A percentile compares a stretch with the other conserved stretches of the same genome.
These are phyloP conservation scores for Triplophysa tibetana DNA, from an alignment of 2,113 vertebrate genomes.

Conservation along the genomic window DNA sequence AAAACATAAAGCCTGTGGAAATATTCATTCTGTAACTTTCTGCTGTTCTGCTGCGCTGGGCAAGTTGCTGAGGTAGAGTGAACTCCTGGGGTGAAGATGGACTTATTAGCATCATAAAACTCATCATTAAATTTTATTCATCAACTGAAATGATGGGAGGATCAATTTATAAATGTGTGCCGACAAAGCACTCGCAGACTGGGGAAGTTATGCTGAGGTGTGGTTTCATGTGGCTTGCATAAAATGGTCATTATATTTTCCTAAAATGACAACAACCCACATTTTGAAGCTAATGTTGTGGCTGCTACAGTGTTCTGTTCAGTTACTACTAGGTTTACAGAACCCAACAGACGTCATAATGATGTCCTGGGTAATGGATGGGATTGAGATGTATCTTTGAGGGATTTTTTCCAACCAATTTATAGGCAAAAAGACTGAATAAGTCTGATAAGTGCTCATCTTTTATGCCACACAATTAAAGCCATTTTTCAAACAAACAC, in stretches of 20 bases:
- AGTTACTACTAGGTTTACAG: too few relatives aligned
- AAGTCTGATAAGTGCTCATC: too few relatives aligned
- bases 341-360: too few relatives aligned
- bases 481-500: too few relatives aligned
- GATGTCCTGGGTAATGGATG: too few relatives aligned
- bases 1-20: slow-evolving; percentile 14
- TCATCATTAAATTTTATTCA: neutral
- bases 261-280: neutral
- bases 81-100: slow-evolving; percentile 34
- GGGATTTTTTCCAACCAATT: too few relatives aligned
- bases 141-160: slow-evolving; percentile 19
- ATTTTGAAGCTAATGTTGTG: too few relatives aligned
- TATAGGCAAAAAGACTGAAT: too few relatives aligned
- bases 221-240: neutral
- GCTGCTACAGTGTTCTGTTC: too few relatives aligned
- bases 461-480: too few relatives aligned
- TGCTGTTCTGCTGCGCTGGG: neutral
- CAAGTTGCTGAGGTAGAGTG: neutral
- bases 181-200: slow-evolving; percentile 2
- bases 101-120: slow-evolving; percentile 48
- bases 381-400: too few relatives aligned
- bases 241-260: neutral
- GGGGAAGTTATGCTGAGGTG: neutral
- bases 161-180: slow-evolving; percentile 31
- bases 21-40: slow-evolving; percentile 38